Base-by-base conservation (phyloP, 2,888 invertebrate genomes). In the Agrotis clavis region DNA sequence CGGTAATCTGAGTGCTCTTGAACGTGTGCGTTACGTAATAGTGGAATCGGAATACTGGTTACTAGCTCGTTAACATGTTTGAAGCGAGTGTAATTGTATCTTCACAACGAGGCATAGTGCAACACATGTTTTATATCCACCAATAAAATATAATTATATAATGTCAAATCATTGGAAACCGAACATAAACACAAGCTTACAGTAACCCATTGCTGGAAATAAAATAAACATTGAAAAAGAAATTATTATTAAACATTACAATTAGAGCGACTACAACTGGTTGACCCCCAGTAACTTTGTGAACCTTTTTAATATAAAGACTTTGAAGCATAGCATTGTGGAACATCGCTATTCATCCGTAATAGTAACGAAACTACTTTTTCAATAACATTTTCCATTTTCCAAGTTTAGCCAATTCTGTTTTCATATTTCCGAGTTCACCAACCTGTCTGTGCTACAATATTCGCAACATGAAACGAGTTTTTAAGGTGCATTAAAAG, bases 401-500 rank as follows among this genome's bases (percentile, higher is more conserved):
- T 30, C 30, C 30, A 5, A 9, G 35, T 35, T 7, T 35, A 35
- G 9, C 9, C 35, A 19, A n/a, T 25, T 47, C 54, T 41, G 9
- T 18, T n/a, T 45, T 51, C n/a, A 1, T 72, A 21, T 45, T 4
- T 2, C 9, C 13, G n/a, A n/a, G 45, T 47, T 53, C 53, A 21
- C 4, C 16, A 14, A 59, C 50, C 51, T 57, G 14, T 11, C 14
- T 18, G 4, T 41, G 11, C 11, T 41, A 48, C 25, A 63, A 18
- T 48, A 54, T 62, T 48, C 64, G 64, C 35, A 3, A 63, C 64
- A 54, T 74, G 41, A 71, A 74, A 71, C 21, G 64, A 63, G 47
- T n/a, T 54, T 68, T 74, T 41, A 71, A 45, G 74, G 74, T 64
- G 71, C 74, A 64, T 74, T 25, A 64, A 63, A 74, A 64, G 74